phyloP scores from a whole-genome alignment of 2,888 invertebrate species.

The Eurois occulta region DNA sequence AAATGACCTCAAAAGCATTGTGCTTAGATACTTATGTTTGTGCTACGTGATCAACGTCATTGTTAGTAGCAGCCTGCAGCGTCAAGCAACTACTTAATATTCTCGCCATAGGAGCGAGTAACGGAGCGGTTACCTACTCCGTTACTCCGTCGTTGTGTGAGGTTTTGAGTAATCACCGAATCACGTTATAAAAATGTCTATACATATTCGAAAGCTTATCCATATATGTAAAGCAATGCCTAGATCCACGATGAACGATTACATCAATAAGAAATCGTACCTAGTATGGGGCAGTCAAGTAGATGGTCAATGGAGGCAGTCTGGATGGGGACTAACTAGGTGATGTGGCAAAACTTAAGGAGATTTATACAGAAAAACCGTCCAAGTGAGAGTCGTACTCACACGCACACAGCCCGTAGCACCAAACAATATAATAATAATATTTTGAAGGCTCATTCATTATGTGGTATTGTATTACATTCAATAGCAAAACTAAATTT shows the following conservation, averaged over 20 bases:
- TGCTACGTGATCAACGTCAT: constrained; percentile 33
- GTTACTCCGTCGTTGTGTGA: constrained; percentile 44
- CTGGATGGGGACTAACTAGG: not conserved
- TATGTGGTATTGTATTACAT: too few species aligned
- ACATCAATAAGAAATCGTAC: not conserved
- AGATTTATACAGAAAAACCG: not conserved
- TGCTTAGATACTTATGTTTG: constrained; percentile 16
- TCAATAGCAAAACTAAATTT: too few species aligned
- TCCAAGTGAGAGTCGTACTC: too few species aligned
- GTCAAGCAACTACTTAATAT: constrained; percentile 44
- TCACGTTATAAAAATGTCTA: constrained; percentile 5
- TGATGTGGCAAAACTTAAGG: not conserved
- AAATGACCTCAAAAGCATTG: constrained; percentile 5
- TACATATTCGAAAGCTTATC: not conserved
- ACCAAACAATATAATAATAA: too few species aligned
- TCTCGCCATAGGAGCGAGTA: constrained; percentile 28
- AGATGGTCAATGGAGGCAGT: not conserved
- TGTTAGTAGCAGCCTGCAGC: not conserved
- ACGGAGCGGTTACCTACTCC: constrained; percentile 38
- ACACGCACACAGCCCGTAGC: too few species aligned
- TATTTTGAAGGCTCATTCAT: too few species aligned
- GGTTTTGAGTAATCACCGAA: constrained; percentile 19
- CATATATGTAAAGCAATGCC: not conserved
- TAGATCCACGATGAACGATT: not conserved
- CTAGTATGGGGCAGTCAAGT: not conserved